A percentile compares a stretch with the other conserved stretches of the same genome.
Conservation (phyloP, 2,888 invertebrate species). For the Eupithecia subfuscata region DNA sequence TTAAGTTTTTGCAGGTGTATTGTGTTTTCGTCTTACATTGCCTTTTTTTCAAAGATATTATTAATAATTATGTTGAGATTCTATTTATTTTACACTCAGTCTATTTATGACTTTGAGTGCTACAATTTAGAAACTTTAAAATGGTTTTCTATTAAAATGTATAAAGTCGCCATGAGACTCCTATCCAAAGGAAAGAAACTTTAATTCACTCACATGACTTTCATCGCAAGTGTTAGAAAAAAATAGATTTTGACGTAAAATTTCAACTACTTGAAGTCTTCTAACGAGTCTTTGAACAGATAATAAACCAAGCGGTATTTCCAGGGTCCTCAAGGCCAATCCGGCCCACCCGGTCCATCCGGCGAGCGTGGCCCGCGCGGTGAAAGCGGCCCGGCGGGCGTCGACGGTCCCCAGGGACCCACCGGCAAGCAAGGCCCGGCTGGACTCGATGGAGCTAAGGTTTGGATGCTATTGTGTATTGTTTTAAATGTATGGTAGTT, state of each 20-base stretch:
- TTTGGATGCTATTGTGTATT: background rate
- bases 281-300: background rate
- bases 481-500: background rate
- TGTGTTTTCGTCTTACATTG: too few species aligned
- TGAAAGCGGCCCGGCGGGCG: slow-evolving; percentile 89
- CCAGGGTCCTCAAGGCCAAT: slow-evolving; percentile 83
- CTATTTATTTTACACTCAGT: too few species aligned
- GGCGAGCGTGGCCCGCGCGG: slow-evolving; percentile 90
- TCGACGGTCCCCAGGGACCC: slow-evolving; percentile 90
- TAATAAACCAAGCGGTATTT: background rate
- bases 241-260: background rate
- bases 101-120: background rate
- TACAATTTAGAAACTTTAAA: too few species aligned
- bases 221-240: too few species aligned
- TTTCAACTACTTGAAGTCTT: background rate
- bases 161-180: too few species aligned
- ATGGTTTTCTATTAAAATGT: too few species aligned
- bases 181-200: too few species aligned
- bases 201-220: too few species aligned
- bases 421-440: slow-evolving; percentile 91
- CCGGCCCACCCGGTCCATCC: slow-evolving; percentile 87
- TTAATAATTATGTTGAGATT: too few species aligned
- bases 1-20: background rate
- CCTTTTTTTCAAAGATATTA: too few species aligned
- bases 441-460: slow-evolving; percentile 89